Conservation (phyloP, 2,797 vertebrate species). For the Cynopterus sphinx region DNA sequence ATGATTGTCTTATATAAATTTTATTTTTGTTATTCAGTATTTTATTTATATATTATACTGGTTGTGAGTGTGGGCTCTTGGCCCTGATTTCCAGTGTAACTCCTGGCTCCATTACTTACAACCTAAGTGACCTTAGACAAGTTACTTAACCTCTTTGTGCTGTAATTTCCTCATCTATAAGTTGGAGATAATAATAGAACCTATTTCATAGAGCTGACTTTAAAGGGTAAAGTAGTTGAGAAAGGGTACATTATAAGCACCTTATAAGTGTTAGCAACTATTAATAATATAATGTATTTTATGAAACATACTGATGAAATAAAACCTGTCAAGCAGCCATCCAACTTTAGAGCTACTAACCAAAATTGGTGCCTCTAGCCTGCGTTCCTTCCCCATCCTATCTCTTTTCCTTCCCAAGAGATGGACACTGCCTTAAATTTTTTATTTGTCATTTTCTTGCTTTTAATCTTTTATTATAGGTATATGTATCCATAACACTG, state of each 20-base stretch:
- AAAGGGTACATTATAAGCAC: not conserved
- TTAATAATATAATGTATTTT: not conserved
- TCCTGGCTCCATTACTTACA: not conserved
- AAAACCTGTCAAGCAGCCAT: not conserved
- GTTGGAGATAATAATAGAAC: not conserved
- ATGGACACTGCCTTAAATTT: not conserved
- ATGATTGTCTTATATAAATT: not conserved
- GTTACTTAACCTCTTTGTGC: not conserved
- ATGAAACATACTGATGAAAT: not conserved
- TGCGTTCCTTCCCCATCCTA: not conserved
- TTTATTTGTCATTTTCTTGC: not conserved
- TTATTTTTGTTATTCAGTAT: slow-evolving; percentile 15
- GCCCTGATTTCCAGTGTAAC: not conserved
- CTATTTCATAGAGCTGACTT: not conserved
- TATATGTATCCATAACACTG: not conserved
- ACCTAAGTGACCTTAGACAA: not conserved
- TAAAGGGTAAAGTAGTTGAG: not conserved
- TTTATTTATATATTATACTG: not conserved
- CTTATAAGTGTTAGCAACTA: not conserved
- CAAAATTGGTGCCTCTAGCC: not conserved
- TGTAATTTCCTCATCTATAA: not conserved
- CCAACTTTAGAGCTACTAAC: not conserved
- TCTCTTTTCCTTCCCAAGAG: not conserved
- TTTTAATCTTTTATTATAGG: not conserved
- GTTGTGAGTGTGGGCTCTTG: not conserved